Percentiles rank a stretch among this genome's conserved stretches.
These are phyloP conservation scores for Eufriesea mexicana DNA, from an alignment of 1,140 invertebrate species.

Conservation along the genomic window DNA sequence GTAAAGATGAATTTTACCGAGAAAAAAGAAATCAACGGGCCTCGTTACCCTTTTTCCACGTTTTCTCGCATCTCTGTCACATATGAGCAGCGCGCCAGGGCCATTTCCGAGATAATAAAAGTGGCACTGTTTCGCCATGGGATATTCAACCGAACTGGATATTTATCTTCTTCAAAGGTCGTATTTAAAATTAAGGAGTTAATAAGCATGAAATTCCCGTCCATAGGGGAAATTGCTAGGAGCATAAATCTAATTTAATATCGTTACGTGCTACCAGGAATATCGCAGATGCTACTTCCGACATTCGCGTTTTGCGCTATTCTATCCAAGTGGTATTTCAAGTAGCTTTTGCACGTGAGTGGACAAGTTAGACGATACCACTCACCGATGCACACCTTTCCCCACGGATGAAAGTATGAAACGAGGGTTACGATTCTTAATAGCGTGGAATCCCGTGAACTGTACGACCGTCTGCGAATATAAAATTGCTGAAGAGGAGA, in stretches of 20 bases:
- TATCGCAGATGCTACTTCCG: background rate
- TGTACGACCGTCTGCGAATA: background rate
- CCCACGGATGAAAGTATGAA: background rate
- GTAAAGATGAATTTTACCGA: too few relatives aligned
- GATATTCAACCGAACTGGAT: too few relatives aligned
- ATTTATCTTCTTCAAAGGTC: too few relatives aligned
- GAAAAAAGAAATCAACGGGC: too few relatives aligned
- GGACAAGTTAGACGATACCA: background rate
- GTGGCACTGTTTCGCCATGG: too few relatives aligned
- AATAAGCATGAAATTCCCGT: too few relatives aligned
- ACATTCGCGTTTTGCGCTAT: background rate
- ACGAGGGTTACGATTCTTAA: background rate
- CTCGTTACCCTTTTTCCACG: too few relatives aligned
- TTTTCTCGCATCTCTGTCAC: too few relatives aligned
- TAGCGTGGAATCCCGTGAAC: too few relatives aligned
- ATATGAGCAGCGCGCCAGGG: too few relatives aligned
- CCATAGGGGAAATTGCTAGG: background rate
- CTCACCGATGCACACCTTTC: constrained; percentile 11
- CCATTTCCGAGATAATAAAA: too few relatives aligned
- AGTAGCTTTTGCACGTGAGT: background rate
- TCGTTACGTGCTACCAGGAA: background rate
- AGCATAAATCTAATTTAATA: too few relatives aligned
- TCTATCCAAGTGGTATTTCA: background rate
- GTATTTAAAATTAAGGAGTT: background rate
- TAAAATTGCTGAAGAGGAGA: constrained; percentile 10